Conservation (phyloP, 1,140 invertebrate genomes). For the Triops cancriformis region DNA sequence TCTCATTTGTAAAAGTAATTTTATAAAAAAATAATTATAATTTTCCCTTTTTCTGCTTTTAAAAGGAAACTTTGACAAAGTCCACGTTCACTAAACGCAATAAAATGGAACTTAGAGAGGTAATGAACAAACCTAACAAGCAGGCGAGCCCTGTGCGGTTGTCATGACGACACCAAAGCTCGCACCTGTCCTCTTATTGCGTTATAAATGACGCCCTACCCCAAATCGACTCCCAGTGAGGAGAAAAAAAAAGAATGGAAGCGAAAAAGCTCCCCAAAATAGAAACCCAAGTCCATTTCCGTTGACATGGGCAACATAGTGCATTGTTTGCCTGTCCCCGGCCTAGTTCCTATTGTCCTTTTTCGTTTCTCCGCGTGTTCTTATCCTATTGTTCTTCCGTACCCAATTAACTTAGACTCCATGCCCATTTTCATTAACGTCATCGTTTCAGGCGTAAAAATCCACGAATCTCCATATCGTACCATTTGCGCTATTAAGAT, state of each 20-base stretch:
- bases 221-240: too few species aligned
- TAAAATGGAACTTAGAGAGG: background rate
- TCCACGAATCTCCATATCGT: too few species aligned
- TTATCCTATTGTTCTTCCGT: background rate
- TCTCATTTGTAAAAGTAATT: too few species aligned
- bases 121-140: background rate
- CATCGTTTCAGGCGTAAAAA: too few species aligned
- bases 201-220: background rate
- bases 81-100: too few species aligned
- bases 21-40: too few species aligned
- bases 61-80: too few species aligned
- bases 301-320: background rate
- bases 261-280: background rate
- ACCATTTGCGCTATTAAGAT: too few species aligned
- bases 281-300: background rate
- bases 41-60: too few species aligned
- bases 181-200: background rate
- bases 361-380: background rate
- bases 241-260: background rate
- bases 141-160: background rate
- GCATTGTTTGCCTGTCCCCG: background rate
- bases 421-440: too few species aligned
- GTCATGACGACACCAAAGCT: constrained; percentile 5
- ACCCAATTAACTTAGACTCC: too few species aligned
- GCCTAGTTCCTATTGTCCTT: background rate